A percentile compares a stretch with the other conserved stretches of the same genome.
phyloP scores from a whole-genome alignment of 2,888 invertebrate genomes.

The Eupithecia abbreviata region DNA sequence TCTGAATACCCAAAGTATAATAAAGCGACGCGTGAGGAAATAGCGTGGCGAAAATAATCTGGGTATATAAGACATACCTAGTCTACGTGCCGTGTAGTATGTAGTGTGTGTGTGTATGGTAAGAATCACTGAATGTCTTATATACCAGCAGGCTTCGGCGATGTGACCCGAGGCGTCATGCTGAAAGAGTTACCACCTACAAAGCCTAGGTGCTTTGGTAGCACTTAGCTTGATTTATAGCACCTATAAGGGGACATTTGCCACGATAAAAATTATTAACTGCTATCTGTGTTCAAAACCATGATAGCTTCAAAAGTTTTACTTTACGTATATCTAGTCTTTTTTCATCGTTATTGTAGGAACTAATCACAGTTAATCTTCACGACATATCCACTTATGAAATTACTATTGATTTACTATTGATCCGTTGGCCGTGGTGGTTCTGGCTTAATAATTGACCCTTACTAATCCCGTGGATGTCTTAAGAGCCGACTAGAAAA shows the following conservation, averaged over 20 bases:
- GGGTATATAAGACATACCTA: neutral
- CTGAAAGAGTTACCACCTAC: conserved; percentile 1
- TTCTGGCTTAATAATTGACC: too few relatives aligned
- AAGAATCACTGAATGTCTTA: neutral
- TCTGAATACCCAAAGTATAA: neutral
- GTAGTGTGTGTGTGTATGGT: too few relatives aligned
- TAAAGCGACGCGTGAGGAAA: too few relatives aligned
- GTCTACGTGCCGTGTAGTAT: too few relatives aligned
- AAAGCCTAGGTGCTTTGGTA: neutral
- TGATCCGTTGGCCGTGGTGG: too few relatives aligned
- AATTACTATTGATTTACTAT: too few relatives aligned
- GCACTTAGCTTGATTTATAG: neutral
- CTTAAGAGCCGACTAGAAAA: too few relatives aligned
- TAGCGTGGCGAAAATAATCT: neutral
- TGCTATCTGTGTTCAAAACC: neutral
- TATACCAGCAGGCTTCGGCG: neutral
- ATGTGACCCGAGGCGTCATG: neutral
- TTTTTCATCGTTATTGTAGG: neutral
- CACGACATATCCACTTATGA: too few relatives aligned
- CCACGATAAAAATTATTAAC: neutral
- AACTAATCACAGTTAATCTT: too few relatives aligned
- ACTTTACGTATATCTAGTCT: neutral
- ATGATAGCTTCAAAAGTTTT: conserved; percentile 14
- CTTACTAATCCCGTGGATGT: too few relatives aligned
- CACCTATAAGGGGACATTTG: neutral